A percentile compares a stretch with the other conserved stretches of the same genome.
phyloP scores from a whole-genome alignment of 2,113 vertebrate species.

The Cyanoramphus novaezelandiae region DNA sequence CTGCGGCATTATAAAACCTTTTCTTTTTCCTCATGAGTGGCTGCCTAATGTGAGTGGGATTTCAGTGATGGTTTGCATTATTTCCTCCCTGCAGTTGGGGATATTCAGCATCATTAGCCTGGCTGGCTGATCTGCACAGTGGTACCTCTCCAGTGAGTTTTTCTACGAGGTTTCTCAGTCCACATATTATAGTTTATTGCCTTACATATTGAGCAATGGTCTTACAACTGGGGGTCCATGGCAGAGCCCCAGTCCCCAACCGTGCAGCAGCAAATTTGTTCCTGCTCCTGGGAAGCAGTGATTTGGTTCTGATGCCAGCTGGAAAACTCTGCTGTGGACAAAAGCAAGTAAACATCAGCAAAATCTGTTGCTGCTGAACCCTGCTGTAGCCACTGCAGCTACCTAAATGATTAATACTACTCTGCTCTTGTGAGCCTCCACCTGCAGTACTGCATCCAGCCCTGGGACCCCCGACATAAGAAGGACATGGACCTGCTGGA shows the following conservation, averaged over 20 bases:
- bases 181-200: neutral
- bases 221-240: neutral
- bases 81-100: neutral
- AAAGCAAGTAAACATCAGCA: neutral
- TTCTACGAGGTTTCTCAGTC: neutral
- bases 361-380: neutral
- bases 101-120: neutral
- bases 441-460: neutral
- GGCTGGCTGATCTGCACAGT: neutral
- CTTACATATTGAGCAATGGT: neutral
- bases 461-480: neutral
- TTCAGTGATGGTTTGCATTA: neutral
- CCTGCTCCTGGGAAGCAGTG: accelerated
- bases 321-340: neutral
- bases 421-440: neutral
- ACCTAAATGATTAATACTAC: neutral
- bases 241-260: neutral
- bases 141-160: neutral
- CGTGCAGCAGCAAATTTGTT: neutral
- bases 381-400: neutral
- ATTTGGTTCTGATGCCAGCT: neutral
- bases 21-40: neutral
- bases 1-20: slow-evolving; percentile 2
- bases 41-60: slow-evolving; percentile 16
- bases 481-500: neutral